Evolutionary conservation across 2,797 vertebrate genomes (phyloP).

Genomic region (Poeciliopsis infans): DNA sequence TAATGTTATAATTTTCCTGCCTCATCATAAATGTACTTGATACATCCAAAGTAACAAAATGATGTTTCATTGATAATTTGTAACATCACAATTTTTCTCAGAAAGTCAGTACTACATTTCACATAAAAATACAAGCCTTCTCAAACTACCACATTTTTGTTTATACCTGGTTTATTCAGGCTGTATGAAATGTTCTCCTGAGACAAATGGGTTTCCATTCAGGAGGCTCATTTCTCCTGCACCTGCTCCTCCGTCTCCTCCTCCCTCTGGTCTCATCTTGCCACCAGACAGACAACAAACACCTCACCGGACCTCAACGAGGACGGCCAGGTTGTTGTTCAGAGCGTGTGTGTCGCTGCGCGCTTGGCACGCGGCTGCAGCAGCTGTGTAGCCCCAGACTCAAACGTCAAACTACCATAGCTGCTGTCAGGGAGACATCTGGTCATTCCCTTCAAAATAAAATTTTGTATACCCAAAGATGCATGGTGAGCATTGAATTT

Average conservation of each 20-base stretch:
- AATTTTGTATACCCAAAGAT: not conserved
- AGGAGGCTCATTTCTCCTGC: not conserved
- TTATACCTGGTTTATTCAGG: not conserved
- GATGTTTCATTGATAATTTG: no score
- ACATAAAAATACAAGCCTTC: not conserved
- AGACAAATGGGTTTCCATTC: not conserved
- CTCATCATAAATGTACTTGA: no score
- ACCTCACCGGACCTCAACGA: not conserved
- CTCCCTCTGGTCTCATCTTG: not conserved
- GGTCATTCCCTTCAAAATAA: constrained; percentile 59
- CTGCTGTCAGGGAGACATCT: constrained; percentile 19
- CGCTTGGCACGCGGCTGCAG: constrained; percentile 49
- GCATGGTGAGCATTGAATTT: not conserved
- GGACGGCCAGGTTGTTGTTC: constrained; percentile 48
- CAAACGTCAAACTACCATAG: not conserved
- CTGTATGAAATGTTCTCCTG: not conserved
- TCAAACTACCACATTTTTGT: not conserved
- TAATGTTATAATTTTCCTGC: no score
- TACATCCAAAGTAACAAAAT: no score
- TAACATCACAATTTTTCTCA: no score
- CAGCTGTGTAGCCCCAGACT: constrained; percentile 7
- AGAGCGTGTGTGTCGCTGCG: constrained; percentile 47
- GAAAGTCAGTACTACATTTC: not conserved
- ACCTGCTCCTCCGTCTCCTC: constrained; percentile 1
- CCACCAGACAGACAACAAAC: not conserved